These are phyloP conservation scores for Smutsia gigantea DNA, from an alignment of 2,797 vertebrate species.

Conservation along the genomic window DNA sequence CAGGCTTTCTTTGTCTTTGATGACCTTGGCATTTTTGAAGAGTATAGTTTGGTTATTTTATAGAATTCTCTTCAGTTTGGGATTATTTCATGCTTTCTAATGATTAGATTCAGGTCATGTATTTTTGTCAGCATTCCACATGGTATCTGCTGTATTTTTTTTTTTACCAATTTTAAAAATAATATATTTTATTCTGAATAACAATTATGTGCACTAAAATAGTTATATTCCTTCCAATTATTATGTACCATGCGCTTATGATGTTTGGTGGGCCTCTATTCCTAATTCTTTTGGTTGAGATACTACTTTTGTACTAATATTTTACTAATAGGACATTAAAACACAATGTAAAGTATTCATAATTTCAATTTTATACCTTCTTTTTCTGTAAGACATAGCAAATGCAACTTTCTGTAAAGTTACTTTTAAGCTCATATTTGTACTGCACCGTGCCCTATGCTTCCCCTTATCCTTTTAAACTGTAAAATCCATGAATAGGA, in stretches of 20 bases:
- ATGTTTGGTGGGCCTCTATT: not conserved
- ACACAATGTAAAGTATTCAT: not conserved
- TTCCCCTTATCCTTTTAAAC: not conserved
- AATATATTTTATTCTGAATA: slow-evolving; percentile 47
- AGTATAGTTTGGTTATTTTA: not conserved
- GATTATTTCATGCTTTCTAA: not conserved
- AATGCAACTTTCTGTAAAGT: not conserved
- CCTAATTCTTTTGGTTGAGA: not conserved
- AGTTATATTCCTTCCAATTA: slow-evolving; percentile 6
- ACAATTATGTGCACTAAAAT: not conserved
- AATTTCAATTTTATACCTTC: not conserved
- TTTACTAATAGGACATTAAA: slow-evolving; percentile 10
- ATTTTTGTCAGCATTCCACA: not conserved
- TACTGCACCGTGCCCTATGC: not conserved
- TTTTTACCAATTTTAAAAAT: slow-evolving; percentile 7
- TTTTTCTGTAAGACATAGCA: not conserved
- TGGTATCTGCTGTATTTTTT: not conserved
- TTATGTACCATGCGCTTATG: not conserved
- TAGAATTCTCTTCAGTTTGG: not conserved
- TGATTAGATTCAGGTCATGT: not conserved
- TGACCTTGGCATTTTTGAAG: slow-evolving; percentile 8
- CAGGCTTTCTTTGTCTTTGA: not conserved
- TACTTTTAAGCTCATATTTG: slow-evolving; percentile 35
- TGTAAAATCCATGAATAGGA: not conserved
- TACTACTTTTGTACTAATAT: not conserved